These are phyloP conservation scores for Sinotaia quadrata DNA, from an alignment of 2,888 invertebrate genomes.

Conservation along the genomic window DNA sequence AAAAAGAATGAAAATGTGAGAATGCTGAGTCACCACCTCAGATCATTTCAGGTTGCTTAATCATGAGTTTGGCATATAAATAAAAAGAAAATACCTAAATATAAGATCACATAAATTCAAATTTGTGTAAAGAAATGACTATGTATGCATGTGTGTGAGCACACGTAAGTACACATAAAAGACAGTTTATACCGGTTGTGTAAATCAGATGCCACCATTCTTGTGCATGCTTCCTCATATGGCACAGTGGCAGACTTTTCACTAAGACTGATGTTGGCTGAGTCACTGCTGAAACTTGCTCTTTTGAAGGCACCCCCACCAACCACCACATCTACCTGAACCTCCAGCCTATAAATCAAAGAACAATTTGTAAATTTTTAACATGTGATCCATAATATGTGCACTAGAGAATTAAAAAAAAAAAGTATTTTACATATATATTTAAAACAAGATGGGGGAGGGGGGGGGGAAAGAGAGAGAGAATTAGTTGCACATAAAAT, in stretches of 20 bases:
- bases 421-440: background rate
- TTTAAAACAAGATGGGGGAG: background rate
- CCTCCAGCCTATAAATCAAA: conserved; percentile 77
- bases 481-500: too few relatives aligned
- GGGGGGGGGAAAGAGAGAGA: background rate
- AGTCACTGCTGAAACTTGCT: conserved; percentile 79
- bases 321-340: conserved; percentile 79
- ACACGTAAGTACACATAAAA: too few relatives aligned
- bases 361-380: background rate
- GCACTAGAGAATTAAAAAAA: background rate
- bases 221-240: conserved; percentile 78
- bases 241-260: conserved; percentile 78
- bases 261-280: conserved; percentile 78
- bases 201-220: conserved; percentile 13
- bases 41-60: too few relatives aligned
- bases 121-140: background rate
- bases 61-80: background rate
- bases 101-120: background rate
- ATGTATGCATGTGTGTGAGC: too few relatives aligned
- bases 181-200: background rate
- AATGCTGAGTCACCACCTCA: too few relatives aligned
- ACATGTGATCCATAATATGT: background rate
- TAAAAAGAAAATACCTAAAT: background rate
- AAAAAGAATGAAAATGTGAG: background rate
- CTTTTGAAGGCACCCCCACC: conserved; percentile 72